Conservation (phyloP, 2,888 invertebrate genomes). For the Esperia sulphurella region DNA sequence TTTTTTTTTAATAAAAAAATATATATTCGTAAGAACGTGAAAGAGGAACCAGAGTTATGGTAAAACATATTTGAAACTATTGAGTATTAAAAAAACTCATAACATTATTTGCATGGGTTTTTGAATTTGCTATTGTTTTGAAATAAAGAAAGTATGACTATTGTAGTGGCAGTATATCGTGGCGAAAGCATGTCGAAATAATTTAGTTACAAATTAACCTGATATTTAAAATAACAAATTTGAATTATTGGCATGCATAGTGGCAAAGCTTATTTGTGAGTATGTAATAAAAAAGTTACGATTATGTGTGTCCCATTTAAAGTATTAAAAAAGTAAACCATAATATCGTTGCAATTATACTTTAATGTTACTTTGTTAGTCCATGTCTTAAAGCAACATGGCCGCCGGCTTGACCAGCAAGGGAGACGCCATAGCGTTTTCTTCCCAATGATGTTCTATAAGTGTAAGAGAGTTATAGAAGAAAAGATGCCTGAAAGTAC, state of each 20-base stretch:
- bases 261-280: slow-evolving; percentile 40
- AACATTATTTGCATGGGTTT: slow-evolving; percentile 1
- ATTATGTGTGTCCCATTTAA: too few species aligned
- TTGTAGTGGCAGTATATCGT: slow-evolving; percentile 30
- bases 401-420: too few species aligned
- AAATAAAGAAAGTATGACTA: neutral
- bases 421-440: too few species aligned
- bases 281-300: slow-evolving; percentile 38
- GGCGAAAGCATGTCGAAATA: slow-evolving; percentile 40
- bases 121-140: neutral
- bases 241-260: slow-evolving; percentile 39
- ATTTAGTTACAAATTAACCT: slow-evolving; percentile 36
- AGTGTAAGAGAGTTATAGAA: too few species aligned
- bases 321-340: too few species aligned
- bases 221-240: slow-evolving; percentile 25
- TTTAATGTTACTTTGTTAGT: neutral
- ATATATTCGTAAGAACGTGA: neutral
- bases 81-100: neutral
- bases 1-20: neutral
- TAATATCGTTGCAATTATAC: neutral
- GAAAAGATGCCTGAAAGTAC: too few species aligned
- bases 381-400: too few species aligned
- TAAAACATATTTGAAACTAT: neutral
- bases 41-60: neutral
- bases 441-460: too few species aligned